Base-by-base conservation (phyloP, 1,140 invertebrate species). In the Mya arenaria region DNA sequence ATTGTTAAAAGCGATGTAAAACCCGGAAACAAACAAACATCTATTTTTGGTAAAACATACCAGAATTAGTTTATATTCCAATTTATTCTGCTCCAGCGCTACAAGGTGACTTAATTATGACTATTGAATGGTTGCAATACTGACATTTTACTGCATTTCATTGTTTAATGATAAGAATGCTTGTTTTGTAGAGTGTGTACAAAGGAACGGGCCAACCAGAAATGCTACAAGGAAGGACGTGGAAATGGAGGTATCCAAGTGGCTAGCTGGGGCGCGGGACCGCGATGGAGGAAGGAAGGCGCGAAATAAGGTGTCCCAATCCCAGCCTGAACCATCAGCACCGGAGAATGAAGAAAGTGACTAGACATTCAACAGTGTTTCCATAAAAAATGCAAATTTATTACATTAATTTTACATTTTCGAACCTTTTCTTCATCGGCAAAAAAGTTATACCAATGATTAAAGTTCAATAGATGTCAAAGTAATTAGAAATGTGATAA, bases 161-260 rank as follows among this genome's bases (percentile, higher is more conserved):
- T 65, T 68, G 65, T 37, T 68, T 8, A 68, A 68, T 68, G 23
- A 23, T 44, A 68, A 68, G 37, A 8, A 8, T 68, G 32, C 37
- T 68, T 68, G 65, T 68, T 68, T 68, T 68, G 17, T 68, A 68
- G 32, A 17, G 65, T 68, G 65, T 68, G 65, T 68, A 39, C 65
- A 68, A 37, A 68, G 36, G 65, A 68, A 68, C 30, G 37, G 65
- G 65, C 65, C 65, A 44, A 68, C 65, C 65, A 68, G 37, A 39
- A 17, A 37, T 68, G 34, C 65, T 28, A 68, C 65, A 68, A 68
- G 37, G 65, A 68, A 68, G 37, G 36, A n/a, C n/a, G n/a, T n/a
- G n/a, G n/a, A n/a, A n/a, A n/a, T n/a, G n/a, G n/a, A n/a, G n/a
- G n/a, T n/a, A 41, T 68, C 65, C 65, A 68, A 41, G 65, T 68